Conservation (phyloP, 2,797 vertebrate genomes). For the Cuculus canorus region DNA sequence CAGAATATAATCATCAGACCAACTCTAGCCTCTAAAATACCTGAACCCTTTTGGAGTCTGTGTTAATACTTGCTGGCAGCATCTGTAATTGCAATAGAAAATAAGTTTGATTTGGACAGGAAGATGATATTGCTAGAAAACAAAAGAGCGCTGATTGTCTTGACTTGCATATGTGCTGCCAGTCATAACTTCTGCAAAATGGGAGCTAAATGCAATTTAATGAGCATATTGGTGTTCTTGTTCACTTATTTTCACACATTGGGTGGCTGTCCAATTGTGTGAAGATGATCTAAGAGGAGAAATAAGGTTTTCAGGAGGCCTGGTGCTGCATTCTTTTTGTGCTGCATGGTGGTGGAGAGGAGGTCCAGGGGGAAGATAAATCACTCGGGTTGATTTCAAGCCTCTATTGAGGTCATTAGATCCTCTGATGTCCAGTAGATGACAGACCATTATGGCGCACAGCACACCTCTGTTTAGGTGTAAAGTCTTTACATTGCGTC, state of each 20-base stretch:
- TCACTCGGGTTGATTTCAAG: neutral
- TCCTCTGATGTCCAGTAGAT: neutral
- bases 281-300: neutral
- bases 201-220: neutral
- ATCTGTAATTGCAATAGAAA: neutral
- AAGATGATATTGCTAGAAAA: neutral
- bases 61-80: neutral
- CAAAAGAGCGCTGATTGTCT: neutral
- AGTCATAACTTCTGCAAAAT: neutral
- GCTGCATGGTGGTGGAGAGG: neutral
- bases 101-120: neutral
- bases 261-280: neutral
- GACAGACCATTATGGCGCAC: neutral
- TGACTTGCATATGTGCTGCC: neutral
- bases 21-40: neutral
- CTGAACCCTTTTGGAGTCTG: neutral
- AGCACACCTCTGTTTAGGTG: neutral
- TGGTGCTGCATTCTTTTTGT: neutral
- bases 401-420: neutral
- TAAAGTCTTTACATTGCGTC: neutral
- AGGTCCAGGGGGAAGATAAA: neutral
- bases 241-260: neutral
- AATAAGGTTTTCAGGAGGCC: neutral
- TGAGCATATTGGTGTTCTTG: neutral
- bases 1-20: neutral